phyloP scores from a whole-genome alignment of 2,797 vertebrate species.

The Catamblyrhynchus diadema region DNA sequence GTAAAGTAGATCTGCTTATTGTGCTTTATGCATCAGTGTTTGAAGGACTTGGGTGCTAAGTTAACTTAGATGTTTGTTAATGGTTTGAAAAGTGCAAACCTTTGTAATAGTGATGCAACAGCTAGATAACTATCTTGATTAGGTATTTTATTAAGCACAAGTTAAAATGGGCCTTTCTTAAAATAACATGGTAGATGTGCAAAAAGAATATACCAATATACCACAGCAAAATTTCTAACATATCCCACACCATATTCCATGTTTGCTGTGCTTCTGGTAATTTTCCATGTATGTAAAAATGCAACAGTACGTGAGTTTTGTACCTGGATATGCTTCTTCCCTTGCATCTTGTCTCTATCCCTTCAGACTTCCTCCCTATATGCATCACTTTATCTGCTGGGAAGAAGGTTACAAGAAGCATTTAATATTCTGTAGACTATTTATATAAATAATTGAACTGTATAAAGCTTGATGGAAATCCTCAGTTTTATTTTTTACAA shows the following conservation, averaged over 20 bases:
- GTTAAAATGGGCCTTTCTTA: not conserved
- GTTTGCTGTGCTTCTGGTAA: not conserved
- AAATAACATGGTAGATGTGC: not conserved
- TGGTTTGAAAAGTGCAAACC: not conserved
- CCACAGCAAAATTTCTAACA: not conserved
- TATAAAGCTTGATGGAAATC: not conserved
- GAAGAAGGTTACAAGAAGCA: not conserved
- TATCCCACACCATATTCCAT: not conserved
- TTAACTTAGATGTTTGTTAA: not conserved
- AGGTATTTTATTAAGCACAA: not conserved
- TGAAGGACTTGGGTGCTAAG: not conserved
- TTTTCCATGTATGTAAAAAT: not conserved
- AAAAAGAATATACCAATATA: not conserved
- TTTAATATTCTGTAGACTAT: not conserved
- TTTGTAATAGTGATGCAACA: not conserved
- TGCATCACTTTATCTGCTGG: not conserved
- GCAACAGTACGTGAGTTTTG: not conserved
- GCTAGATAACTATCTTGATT: not conserved
- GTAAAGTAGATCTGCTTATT: not conserved
- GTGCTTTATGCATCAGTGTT: not conserved
- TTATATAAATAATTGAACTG: not conserved
- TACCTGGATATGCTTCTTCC: rapidly evolving
- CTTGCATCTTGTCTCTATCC: not conserved
- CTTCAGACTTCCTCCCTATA: not conserved
- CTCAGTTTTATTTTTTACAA: not conserved